These are phyloP conservation scores for Holotrichia oblita DNA, from an alignment of 1,140 invertebrate genomes.

Conservation along the genomic window DNA sequence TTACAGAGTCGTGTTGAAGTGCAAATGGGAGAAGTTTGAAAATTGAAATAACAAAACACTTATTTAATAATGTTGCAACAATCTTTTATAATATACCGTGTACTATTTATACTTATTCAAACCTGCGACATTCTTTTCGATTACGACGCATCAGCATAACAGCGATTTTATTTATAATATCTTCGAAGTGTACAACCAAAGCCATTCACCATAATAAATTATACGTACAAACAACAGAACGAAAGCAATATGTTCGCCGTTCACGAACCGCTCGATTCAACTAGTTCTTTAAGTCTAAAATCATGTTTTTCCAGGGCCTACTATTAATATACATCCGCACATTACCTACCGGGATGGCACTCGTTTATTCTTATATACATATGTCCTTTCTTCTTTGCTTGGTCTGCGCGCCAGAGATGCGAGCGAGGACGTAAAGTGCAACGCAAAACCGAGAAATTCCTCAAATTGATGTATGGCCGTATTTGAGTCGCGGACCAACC, in stretches of 20 bases:
- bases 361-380: conserved; percentile 18
- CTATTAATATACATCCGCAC: conserved; percentile 16
- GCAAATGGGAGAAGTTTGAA: too few relatives aligned
- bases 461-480: conserved; percentile 11
- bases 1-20: too few relatives aligned
- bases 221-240: conserved; percentile 14
- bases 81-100: too few relatives aligned
- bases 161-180: conserved; percentile 7
- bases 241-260: conserved; percentile 16
- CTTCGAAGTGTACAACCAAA: background rate
- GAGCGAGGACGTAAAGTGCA: background rate
- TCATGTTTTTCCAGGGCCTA: conserved; percentile 13
- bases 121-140: conserved; percentile 1
- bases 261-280: conserved; percentile 15
- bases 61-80: too few relatives aligned
- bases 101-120: background rate
- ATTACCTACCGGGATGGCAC: conserved; percentile 10
- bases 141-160: background rate
- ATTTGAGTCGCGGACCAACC: conserved; percentile 6
- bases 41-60: too few relatives aligned
- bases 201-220: conserved; percentile 3
- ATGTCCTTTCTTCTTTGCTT: background rate
- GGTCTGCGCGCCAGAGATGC: background rate
- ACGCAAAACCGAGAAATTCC: conserved; percentile 15
- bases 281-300: conserved; percentile 21